Evolutionary conservation across 2,888 invertebrate genomes (phyloP).

Genomic region (Agonopterix heracliana): DNA sequence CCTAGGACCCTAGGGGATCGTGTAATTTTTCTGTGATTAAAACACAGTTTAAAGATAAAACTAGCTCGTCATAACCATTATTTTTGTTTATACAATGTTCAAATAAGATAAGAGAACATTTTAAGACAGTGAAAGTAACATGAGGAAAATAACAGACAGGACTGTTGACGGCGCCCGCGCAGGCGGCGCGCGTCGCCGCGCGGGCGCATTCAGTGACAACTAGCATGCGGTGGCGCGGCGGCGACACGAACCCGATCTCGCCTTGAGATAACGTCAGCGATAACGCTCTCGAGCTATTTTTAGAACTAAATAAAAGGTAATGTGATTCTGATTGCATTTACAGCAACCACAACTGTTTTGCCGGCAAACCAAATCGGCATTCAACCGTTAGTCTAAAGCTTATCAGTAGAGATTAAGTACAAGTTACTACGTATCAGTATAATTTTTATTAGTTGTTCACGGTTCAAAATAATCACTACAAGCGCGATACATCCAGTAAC

Average conservation of each 20-base stretch:
- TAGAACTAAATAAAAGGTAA: conserved; percentile 66
- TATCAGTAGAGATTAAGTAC: too few species aligned
- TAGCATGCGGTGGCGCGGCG: conserved; percentile 3
- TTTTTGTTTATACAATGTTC: too few species aligned
- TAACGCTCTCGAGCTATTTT: conserved; percentile 62
- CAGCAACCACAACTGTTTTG: conserved; percentile 15
- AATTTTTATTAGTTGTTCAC: too few species aligned
- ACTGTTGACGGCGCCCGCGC: background rate
- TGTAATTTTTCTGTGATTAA: too few species aligned
- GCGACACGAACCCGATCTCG: conserved; percentile 43
- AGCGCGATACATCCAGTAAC: too few species aligned
- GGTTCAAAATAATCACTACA: too few species aligned
- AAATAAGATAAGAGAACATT: too few species aligned
- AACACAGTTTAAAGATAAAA: too few species aligned
- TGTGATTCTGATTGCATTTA: conserved; percentile 47
- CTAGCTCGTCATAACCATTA: too few species aligned
- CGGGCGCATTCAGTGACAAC: background rate
- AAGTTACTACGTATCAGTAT: too few species aligned
- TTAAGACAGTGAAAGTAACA: background rate
- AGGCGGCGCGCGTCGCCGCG: background rate
- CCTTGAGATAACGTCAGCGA: conserved; percentile 69
- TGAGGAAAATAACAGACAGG: background rate
- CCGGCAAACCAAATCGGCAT: conserved; percentile 3
- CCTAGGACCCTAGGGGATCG: too few species aligned
- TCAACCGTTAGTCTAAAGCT: too few species aligned